Evolutionary conservation across 2,888 invertebrate genomes (phyloP).

Genomic region (Tenthredo scrophulariae): DNA sequence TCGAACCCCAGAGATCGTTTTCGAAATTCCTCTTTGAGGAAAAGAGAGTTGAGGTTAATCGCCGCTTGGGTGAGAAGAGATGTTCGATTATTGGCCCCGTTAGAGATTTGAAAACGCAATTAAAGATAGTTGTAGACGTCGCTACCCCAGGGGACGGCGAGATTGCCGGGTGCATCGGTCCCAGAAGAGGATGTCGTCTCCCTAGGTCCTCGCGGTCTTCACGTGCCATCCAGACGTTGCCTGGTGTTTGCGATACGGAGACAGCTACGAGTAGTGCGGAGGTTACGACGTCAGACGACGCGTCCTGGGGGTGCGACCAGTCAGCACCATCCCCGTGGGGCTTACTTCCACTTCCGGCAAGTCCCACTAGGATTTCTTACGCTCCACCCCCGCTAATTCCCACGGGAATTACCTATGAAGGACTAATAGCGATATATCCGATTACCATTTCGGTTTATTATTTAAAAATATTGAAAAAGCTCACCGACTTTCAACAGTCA

Average conservation of each 20-base stretch:
- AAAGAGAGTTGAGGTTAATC: not conserved
- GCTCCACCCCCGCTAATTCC: slow-evolving; percentile 70
- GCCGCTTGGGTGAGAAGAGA: not conserved
- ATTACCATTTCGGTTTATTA: slow-evolving; percentile 5
- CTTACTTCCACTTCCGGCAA: slow-evolving; percentile 67
- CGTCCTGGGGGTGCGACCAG: slow-evolving; percentile 71
- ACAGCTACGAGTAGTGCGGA: slow-evolving; percentile 36
- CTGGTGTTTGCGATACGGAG: slow-evolving; percentile 47
- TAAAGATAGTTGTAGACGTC: slow-evolving; percentile 9
- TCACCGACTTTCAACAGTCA: not conserved
- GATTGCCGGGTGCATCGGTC: slow-evolving; percentile 29
- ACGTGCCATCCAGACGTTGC: slow-evolving; percentile 30
- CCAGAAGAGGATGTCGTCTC: slow-evolving; percentile 22
- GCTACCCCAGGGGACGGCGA: not conserved
- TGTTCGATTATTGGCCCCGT: not conserved
- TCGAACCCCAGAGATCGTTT: not conserved
- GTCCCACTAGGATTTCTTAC: slow-evolving; percentile 68
- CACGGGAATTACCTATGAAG: slow-evolving; percentile 75
- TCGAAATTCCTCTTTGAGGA: not conserved
- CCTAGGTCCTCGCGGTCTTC: slow-evolving; percentile 25
- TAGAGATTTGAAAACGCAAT: slow-evolving; percentile 23
- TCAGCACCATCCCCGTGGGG: slow-evolving; percentile 73
- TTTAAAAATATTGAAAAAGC: not conserved
- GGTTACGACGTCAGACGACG: slow-evolving; percentile 62
- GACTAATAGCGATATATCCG: slow-evolving; percentile 69